Evolutionary conservation across 2,888 invertebrate genomes (phyloP), one percentile per base, ranked within the genome.

Genomic region (Diogma glabrata): DNA sequence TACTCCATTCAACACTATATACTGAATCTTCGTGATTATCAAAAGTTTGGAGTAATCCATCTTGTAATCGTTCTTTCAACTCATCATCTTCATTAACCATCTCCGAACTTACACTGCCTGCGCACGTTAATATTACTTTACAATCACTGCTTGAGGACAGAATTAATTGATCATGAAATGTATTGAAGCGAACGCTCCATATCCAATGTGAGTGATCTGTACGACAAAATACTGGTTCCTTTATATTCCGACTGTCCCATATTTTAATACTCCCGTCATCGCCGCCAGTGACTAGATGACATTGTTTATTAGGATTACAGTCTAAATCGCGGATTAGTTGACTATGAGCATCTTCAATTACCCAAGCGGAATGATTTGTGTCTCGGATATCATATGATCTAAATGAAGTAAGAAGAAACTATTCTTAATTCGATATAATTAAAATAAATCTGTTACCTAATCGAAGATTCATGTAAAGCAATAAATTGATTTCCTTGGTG

Each of bases 21-120:
- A 99, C 96, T 6, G 93, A 92, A 69, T 99, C 97, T 67, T 97
- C 97, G 64, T 99, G 96, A 60, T 94, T 92, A 65, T 97, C 95
- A 64, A 93, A 95, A 53, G 85, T 87, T 50, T 88, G 87, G 4
- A 97, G 75, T 0, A 95, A 81, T 2, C 93, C 93, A 71, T 97
- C 96, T 57, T 84, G 79, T 22, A 67, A 58, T 20, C 48, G 59
- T 75, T 72, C 74, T 73, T 22, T 65, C 63, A 19, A 20, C 19
- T 33, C 24, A 5, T 62, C 60, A 40, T 63, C 58, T 57, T 76
- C 75, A 55, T 67, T 69, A 19, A 66, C 66, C 47, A 81, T 78
- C 66, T 93, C 93, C 0, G 88, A 86, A 54, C 94, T 92, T 33
- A 95, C 82, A 45, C 89, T 87, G 1, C 88, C 84, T 19, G 89